phyloP scores from a whole-genome alignment of 2,888 invertebrate species.

The Philereme transversata region DNA sequence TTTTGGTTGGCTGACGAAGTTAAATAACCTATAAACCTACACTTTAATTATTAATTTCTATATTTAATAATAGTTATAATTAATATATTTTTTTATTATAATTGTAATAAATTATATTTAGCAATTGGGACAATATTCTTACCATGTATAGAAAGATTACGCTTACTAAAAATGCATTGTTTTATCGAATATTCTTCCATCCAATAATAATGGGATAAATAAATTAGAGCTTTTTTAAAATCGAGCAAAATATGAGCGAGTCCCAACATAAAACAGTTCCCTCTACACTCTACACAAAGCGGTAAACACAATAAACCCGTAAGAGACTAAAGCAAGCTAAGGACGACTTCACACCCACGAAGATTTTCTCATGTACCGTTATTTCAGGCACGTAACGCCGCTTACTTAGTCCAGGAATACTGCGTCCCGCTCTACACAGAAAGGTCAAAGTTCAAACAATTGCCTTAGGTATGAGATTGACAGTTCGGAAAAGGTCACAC shows the following conservation, averaged over 20 bases:
- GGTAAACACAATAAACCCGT: not conserved
- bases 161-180: too few species aligned
- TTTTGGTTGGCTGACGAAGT: too few species aligned
- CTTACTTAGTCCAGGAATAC: not conserved
- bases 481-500: slow-evolving; percentile 32
- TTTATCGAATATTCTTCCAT: too few species aligned
- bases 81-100: too few species aligned
- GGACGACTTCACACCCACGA: not conserved
- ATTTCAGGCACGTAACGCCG: not conserved
- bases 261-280: not conserved
- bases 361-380: not conserved
- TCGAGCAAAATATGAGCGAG: not conserved
- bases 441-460: slow-evolving; percentile 29
- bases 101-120: too few species aligned
- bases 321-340: not conserved
- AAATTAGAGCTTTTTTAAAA: too few species aligned
- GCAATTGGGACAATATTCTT: too few species aligned
- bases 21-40: too few species aligned
- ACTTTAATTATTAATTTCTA: too few species aligned
- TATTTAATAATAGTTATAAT: too few species aligned
- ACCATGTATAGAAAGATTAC: too few species aligned
- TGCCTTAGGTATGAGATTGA: slow-evolving; percentile 33
- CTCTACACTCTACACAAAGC: not conserved
- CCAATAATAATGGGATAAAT: too few species aligned
- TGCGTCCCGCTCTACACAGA: not conserved